Evolutionary conservation across 2,888 invertebrate species (phyloP), one percentile per base, ranked within the genome.

Genomic region (Pandemis corylana): DNA sequence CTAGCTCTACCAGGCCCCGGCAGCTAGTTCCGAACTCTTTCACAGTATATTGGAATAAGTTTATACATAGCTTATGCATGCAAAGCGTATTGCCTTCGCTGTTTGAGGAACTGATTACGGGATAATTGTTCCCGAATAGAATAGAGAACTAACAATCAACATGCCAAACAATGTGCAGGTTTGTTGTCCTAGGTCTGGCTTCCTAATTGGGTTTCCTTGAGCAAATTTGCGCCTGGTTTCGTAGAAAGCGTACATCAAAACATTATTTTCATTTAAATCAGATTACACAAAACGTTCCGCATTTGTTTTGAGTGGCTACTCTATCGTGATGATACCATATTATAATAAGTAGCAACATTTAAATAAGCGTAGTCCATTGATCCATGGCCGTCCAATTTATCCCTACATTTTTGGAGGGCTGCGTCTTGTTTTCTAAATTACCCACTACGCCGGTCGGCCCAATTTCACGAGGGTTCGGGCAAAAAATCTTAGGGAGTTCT

Each of bases 401-500:
- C 78, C 71, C 76, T 73, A 79, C 78, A 79, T 70, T 77, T 36
- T 72, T 76, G 76, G 68, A 75, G 75, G 75, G 76, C 75, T 66
- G 73, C 76, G 78, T 83, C 84, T 83, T 85, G 83, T 84, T 83
- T 82, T 80, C 82, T 81, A 85, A 84, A 84, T 83, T 83, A 84
- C 82, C 83, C 83, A 77, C 76, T 69, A 53, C 36, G 79, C 75
- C 80, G 80, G 78, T 76, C 77, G 77, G 80, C 80, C 71, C 75
- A 75, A 75, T 85, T 84, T 83, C 82, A 82, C 76, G 72, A 79
- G 80, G 83, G 81, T 81, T 84, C 80, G 79, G 81, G 85, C 84
- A 85, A 85, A 85, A 86, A 85, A 85, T 83, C 81, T 81, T 85
- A 80, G 81, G 82, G 85, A 83, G 84, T 83, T 77, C 79, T 78